These are phyloP conservation scores for Loris lydekkerianus DNA, from an alignment of 2,797 vertebrate genomes.

Conservation along the genomic window DNA sequence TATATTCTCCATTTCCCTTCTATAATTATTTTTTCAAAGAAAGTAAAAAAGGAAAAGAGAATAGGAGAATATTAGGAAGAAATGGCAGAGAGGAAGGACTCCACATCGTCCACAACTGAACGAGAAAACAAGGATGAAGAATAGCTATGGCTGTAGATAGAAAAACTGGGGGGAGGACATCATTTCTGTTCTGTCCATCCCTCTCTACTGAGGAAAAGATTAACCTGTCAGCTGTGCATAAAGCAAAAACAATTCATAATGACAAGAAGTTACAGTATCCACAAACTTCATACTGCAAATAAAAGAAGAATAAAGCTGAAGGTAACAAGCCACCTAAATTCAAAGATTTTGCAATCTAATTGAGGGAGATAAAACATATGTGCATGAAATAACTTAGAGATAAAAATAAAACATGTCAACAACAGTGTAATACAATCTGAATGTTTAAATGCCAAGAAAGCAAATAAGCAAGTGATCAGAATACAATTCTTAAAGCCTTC, in stretches of 20 bases:
- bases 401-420: constrained; percentile 83
- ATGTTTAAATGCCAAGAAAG: constrained; percentile 79
- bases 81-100: background rate
- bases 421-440: constrained; percentile 76
- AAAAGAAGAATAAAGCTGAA: constrained; percentile 58
- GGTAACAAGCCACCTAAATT: constrained; percentile 51
- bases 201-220: constrained; percentile 54
- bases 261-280: background rate
- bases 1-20: constrained; percentile 22
- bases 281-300: background rate
- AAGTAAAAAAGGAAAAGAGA: background rate
- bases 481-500: constrained; percentile 63
- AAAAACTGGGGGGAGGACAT: constrained; percentile 9
- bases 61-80: background rate
- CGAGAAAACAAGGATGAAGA: constrained; percentile 42
- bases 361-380: constrained; percentile 79
- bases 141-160: background rate
- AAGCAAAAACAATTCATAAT: constrained; percentile 23
- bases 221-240: background rate
- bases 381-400: constrained; percentile 75
- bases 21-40: constrained; percentile 56
- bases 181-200: constrained; percentile 42
- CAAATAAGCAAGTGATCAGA: constrained; percentile 76
- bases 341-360: constrained; percentile 63
- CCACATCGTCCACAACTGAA: background rate